Conservation (phyloP, 2,888 invertebrate genomes). For the Rhamphomyia laevipes region DNA sequence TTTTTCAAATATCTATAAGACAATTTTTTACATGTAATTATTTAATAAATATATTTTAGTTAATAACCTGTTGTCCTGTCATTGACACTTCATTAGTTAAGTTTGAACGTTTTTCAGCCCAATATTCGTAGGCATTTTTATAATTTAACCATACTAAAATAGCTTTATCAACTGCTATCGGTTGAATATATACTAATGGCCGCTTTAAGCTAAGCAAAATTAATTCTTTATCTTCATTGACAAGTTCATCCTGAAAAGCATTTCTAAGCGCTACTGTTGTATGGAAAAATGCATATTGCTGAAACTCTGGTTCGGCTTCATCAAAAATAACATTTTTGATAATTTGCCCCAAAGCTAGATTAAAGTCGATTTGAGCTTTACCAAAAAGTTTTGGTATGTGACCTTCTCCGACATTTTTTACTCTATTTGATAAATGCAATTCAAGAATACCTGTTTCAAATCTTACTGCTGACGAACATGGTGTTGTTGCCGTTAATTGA, state of each 20-base stretch:
- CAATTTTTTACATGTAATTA: too few species aligned
- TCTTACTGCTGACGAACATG: slow-evolving; percentile 91
- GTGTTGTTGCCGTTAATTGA: slow-evolving; percentile 95
- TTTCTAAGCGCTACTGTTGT: slow-evolving; percentile 80
- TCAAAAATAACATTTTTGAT: slow-evolving; percentile 89
- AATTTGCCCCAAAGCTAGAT: slow-evolving; percentile 88
- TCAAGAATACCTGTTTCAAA: slow-evolving; percentile 92
- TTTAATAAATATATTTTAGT: neutral
- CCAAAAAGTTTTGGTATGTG: slow-evolving; percentile 59
- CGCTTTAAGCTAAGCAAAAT: slow-evolving; percentile 84
- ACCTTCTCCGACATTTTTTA: slow-evolving; percentile 67
- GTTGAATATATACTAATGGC: slow-evolving; percentile 92
- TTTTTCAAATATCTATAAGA: slow-evolving; percentile 48
- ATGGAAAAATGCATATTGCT: slow-evolving; percentile 96
- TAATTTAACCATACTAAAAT: slow-evolving; percentile 98
- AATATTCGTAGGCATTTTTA: slow-evolving; percentile 98
- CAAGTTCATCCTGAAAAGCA: slow-evolving; percentile 83
- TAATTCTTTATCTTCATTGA: slow-evolving; percentile 75
- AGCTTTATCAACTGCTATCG: slow-evolving; percentile 94
- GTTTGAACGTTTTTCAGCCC: slow-evolving; percentile 91
- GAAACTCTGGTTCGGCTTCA: slow-evolving; percentile 95
- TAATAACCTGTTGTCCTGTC: slow-evolving; percentile 32
- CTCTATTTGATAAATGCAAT: slow-evolving; percentile 85
- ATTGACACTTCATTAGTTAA: slow-evolving; percentile 78
- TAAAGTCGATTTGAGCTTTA: slow-evolving; percentile 83